These are phyloP conservation scores for Aphis gossypii DNA, from an alignment of 1,140 invertebrate genomes.

Conservation along the genomic window DNA sequence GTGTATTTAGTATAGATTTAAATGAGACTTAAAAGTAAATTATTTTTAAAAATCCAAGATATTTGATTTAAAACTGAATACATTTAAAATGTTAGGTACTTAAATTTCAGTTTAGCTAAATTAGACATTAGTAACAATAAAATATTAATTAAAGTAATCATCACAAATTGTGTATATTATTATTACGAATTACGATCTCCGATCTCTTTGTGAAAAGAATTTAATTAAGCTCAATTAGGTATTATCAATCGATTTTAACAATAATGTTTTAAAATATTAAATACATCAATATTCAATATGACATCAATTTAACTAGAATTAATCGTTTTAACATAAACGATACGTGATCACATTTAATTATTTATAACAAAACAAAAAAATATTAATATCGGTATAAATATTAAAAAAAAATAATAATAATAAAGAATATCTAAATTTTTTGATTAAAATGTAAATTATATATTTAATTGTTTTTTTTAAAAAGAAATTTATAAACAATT, in stretches of 20 bases:
- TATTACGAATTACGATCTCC: background rate
- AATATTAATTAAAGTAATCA: background rate
- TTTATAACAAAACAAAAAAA: background rate
- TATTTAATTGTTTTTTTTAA: background rate
- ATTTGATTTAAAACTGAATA: background rate
- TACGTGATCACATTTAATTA: background rate
- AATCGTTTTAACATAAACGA: background rate
- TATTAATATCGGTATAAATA: background rate
- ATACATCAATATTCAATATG: background rate
- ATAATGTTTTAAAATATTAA: background rate
- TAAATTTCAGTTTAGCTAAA: background rate
- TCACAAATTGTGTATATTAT: background rate
- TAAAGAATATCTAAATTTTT: background rate
- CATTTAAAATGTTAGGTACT: background rate
- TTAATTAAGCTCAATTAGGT: background rate
- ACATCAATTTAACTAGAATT: background rate
- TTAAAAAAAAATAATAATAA: background rate
- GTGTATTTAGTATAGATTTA: background rate
- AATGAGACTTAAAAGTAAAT: background rate
- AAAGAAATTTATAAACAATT: background rate
- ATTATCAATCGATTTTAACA: background rate
- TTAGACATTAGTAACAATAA: constrained; percentile 12
- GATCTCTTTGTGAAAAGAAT: background rate
- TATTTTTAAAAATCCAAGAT: background rate
- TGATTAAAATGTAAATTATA: background rate